These are phyloP conservation scores for Bergia sp. DNA, from an alignment of 92 coral and sea anemone genomes.

Conservation along the genomic window DNA sequence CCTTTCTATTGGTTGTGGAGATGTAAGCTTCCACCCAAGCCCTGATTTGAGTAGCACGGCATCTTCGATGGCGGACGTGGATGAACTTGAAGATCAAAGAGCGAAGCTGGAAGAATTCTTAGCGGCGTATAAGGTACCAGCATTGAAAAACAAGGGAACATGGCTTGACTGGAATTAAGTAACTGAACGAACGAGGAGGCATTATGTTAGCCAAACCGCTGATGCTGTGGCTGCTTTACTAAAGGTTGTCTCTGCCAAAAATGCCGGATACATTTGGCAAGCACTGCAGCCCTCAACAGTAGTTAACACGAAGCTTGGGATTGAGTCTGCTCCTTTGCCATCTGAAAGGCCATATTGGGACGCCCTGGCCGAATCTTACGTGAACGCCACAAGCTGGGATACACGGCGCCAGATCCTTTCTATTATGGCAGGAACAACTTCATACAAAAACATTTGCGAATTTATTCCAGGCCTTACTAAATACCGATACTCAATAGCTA, in stretches of 20 bases:
- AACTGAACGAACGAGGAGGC: neutral
- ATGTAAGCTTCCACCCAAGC: neutral
- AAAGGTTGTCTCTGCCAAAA: neutral
- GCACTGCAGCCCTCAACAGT: neutral
- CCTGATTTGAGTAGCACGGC: neutral
- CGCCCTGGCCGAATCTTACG: neutral
- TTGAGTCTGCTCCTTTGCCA: neutral
- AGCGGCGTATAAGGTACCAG: neutral
- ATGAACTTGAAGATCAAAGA: neutral
- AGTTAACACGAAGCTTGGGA: neutral
- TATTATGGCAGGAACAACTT: neutral
- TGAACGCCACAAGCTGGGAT: neutral
- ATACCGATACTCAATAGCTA: neutral
- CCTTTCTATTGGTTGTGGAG: neutral
- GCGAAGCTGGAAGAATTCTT: neutral
- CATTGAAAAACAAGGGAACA: neutral
- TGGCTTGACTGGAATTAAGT: neutral
- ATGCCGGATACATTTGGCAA: neutral
- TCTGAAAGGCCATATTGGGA: neutral
- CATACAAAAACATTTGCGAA: neutral
- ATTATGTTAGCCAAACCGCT: neutral
- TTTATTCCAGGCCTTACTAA: conserved; percentile 12
- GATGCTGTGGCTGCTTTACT: neutral
- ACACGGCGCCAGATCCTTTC: neutral
- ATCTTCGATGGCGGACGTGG: neutral